These are phyloP conservation scores for Phortica okadai DNA, from an alignment of 2,888 invertebrate genomes.

Conservation along the genomic window DNA sequence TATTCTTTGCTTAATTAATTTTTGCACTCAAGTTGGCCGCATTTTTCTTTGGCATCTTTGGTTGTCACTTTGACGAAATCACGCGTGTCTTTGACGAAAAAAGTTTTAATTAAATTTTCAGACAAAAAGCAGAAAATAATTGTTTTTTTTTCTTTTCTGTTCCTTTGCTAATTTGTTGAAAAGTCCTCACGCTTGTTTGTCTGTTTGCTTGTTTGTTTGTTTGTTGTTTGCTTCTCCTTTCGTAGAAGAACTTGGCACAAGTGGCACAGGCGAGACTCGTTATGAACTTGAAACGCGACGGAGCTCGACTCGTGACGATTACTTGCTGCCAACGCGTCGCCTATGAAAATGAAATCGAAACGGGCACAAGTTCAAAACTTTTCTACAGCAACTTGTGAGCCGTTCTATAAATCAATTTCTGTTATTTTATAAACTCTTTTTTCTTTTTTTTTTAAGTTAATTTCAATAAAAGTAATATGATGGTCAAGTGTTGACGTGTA, in stretches of 20 bases:
- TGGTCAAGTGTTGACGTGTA: constrained; percentile 45
- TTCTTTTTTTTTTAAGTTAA: background rate
- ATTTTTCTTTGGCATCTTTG: background rate
- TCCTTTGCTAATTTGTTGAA: no score
- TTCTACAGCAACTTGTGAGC: constrained; percentile 9
- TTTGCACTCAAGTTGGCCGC: background rate
- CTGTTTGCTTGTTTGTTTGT: constrained; percentile 23
- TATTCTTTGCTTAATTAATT: background rate
- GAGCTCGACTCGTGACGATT: constrained; percentile 4
- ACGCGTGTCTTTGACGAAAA: background rate
- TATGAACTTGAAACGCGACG: constrained; percentile 5
- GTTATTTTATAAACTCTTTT: background rate
- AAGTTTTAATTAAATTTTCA: background rate
- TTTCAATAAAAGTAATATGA: background rate
- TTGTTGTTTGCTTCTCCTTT: background rate
- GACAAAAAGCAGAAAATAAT: constrained; percentile 30
- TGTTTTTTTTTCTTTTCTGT: constrained; percentile 9
- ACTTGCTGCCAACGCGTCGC: constrained; percentile 59
- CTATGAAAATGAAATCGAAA: constrained; percentile 58
- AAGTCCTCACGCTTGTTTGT: constrained; percentile 1
- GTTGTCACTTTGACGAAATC: background rate
- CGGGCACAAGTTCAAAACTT: constrained; percentile 30
- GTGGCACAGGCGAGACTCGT: background rate
- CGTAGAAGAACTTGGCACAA: background rate
- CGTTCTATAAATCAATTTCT: background rate